Conservation (phyloP, 2,113 vertebrate genomes). For the Microtus richardsoni region DNA sequence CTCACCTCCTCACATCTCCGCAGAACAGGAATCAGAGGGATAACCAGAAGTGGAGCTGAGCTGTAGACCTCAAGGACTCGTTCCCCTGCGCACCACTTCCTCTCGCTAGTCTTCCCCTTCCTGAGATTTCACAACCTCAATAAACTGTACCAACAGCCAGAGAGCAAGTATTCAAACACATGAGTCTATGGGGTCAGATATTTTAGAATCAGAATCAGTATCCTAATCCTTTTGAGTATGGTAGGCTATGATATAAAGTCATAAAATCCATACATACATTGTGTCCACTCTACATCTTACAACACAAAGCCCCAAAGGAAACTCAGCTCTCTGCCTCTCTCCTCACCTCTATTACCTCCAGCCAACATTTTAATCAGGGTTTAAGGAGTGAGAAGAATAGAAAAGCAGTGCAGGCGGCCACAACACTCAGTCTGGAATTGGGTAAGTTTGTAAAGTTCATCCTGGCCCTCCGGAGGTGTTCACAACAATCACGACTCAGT, state of each 20-base stretch:
- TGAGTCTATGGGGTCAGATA: neutral
- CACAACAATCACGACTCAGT: conserved; percentile 5
- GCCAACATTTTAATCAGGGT: conserved; percentile 5
- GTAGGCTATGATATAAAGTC: neutral
- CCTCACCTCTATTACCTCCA: neutral
- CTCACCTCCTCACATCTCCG: neutral
- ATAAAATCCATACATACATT: neutral
- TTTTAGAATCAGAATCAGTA: neutral
- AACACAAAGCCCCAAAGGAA: neutral
- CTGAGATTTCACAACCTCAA: neutral
- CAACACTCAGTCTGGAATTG: conserved; percentile 20
- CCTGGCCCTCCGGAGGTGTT: neutral
- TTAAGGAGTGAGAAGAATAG: neutral
- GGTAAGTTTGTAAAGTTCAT: conserved; percentile 46
- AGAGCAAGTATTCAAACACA: neutral
- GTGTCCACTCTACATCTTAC: neutral
- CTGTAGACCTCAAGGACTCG: neutral
- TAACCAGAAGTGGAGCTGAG: neutral
- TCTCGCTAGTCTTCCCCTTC: neutral
- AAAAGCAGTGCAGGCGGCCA: neutral
- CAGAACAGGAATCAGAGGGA: neutral
- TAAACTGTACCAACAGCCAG: neutral
- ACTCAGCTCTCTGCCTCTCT: too few relatives aligned
- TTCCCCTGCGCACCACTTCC: neutral
- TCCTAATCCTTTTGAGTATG: neutral